Conservation (phyloP, 2,888 invertebrate genomes). For the Aricia artaxerxes region DNA sequence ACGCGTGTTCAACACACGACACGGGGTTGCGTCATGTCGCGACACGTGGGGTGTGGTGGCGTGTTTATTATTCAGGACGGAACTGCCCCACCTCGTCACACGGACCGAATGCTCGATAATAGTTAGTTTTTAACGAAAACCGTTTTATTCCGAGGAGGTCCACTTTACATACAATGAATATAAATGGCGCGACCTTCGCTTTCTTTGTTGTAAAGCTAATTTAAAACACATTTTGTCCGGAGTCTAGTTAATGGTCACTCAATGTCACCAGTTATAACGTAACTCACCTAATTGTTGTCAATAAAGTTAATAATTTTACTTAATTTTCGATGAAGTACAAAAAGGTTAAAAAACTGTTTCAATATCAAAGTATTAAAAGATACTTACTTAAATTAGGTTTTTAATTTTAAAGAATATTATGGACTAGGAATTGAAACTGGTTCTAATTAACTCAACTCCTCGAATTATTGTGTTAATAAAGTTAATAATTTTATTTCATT, state of each 20-base stretch:
- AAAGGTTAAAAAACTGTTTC: too few species aligned
- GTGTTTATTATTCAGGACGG: slow-evolving; percentile 25
- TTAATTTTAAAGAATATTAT: too few species aligned
- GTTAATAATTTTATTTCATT: too few species aligned
- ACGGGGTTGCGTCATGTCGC: slow-evolving; percentile 1
- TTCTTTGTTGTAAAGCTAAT: slow-evolving; percentile 16
- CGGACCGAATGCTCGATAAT: slow-evolving; percentile 24
- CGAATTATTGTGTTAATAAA: background rate
- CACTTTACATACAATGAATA: slow-evolving; percentile 22
- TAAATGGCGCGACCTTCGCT: slow-evolving; percentile 9
- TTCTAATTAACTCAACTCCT: too few species aligned
- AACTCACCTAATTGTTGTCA: background rate
- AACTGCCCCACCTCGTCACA: slow-evolving; percentile 22
- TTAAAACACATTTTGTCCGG: slow-evolving; percentile 1
- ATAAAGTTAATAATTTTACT: too few species aligned
- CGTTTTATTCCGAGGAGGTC: slow-evolving; percentile 2
- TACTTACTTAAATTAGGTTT: too few species aligned
- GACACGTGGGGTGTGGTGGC: background rate
- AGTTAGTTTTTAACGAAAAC: slow-evolving; percentile 21
- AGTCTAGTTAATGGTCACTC: slow-evolving; percentile 8
- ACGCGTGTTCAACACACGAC: background rate
- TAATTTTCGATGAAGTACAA: too few species aligned
- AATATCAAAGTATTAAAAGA: too few species aligned
- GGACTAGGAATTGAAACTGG: too few species aligned
- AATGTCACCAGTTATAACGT: background rate